Conservation (phyloP, 2,113 vertebrate genomes). For the Equus przewalskii region DNA sequence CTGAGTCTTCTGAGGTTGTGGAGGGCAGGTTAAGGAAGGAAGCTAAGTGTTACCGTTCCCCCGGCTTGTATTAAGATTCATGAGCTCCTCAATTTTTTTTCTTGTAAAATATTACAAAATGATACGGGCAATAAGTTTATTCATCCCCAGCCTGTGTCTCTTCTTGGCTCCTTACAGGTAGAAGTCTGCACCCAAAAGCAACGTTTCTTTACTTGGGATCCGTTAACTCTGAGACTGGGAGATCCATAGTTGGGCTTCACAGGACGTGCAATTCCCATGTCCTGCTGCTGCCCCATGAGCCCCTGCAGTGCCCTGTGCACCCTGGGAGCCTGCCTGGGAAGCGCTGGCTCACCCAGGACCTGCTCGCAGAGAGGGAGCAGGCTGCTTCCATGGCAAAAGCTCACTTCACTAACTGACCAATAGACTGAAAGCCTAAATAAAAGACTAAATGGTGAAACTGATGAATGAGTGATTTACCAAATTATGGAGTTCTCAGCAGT, state of each 20-base stretch:
- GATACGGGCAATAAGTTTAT: background rate
- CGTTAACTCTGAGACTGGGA: background rate
- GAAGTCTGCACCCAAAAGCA: background rate
- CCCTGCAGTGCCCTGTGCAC: fast-evolving
- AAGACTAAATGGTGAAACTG: background rate
- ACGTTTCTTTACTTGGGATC: background rate
- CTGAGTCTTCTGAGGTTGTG: background rate
- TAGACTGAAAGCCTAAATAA: background rate
- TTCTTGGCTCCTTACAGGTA: background rate
- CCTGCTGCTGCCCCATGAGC: background rate
- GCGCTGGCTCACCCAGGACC: fast-evolving
- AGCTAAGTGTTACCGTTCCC: background rate
- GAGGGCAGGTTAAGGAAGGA: background rate
- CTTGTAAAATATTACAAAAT: background rate
- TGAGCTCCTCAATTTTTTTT: background rate
- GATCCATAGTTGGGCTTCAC: background rate
- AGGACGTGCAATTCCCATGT: fast-evolving
- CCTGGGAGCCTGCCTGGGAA: fast-evolving
- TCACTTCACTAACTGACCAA: background rate
- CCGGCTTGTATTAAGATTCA: background rate
- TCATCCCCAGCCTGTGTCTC: fast-evolving
- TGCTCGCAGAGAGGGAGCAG: background rate
- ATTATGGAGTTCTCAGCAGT: background rate
- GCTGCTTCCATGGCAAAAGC: background rate
- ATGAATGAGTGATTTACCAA: background rate